Conservation (phyloP, 2,888 invertebrate species). For the Temnothorax unifasciatus region DNA sequence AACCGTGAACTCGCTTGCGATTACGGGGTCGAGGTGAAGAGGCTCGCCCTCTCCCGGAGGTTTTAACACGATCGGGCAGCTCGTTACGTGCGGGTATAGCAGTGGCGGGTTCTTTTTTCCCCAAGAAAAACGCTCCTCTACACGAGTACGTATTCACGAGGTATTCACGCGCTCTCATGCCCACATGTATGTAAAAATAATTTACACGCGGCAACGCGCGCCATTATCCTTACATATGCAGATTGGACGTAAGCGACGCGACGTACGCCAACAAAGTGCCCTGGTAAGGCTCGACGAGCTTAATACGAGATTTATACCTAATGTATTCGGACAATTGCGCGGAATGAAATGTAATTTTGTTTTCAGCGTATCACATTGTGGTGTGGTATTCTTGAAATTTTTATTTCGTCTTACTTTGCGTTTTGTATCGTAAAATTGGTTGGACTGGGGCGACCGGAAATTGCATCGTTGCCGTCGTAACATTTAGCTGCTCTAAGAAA, state of each 20-base stretch:
- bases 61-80: conserved; percentile 39
- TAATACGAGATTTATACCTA: conserved; percentile 16
- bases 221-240: conserved; percentile 34
- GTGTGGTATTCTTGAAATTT: neutral
- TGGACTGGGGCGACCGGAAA: conserved; percentile 6
- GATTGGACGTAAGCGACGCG: conserved; percentile 16
- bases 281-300: neutral
- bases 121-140: conserved; percentile 25
- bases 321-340: neutral
- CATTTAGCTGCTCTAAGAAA: neutral
- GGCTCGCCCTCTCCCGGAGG: conserved; percentile 22
- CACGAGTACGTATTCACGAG: neutral
- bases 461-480: neutral
- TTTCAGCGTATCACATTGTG: neutral
- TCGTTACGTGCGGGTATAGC: conserved; percentile 25
- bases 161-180: conserved; percentile 15
- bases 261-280: conserved; percentile 15
- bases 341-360: neutral
- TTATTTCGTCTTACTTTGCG: neutral
- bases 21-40: conserved; percentile 63
- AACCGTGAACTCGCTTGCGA: conserved; percentile 72
- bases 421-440: neutral
- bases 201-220: conserved; percentile 32
- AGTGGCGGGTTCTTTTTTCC: neutral
- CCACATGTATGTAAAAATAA: conserved; percentile 25